A percentile compares a stretch with the other conserved stretches of the same genome.
Conservation (phyloP, 2,113 vertebrate species). For the Thunnus maccoyii region DNA sequence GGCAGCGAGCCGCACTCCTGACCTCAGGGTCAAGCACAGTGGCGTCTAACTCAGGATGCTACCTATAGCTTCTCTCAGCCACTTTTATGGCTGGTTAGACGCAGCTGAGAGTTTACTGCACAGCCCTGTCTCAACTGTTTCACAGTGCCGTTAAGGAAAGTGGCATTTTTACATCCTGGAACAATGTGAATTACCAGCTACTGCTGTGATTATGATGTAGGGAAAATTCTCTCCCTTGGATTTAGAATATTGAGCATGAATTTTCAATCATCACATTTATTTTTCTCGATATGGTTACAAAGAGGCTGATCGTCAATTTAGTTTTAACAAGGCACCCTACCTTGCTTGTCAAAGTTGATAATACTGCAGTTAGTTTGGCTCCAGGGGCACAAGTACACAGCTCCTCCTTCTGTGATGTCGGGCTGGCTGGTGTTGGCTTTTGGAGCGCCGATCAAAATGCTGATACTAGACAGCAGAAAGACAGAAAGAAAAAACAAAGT, state of each 20-base stretch:
- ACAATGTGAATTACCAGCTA: slow-evolving; percentile 15
- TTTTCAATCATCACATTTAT: slow-evolving; percentile 15
- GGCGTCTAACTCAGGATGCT: slow-evolving; percentile 30
- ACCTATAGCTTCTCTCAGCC: slow-evolving; percentile 15
- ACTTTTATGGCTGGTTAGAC: slow-evolving; percentile 54
- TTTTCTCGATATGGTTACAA: neutral
- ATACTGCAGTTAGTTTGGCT: slow-evolving; percentile 73
- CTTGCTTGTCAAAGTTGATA: slow-evolving; percentile 89
- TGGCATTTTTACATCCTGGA: slow-evolving; percentile 51
- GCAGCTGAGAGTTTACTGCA: slow-evolving; percentile 41
- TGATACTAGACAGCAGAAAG: slow-evolving; percentile 77
- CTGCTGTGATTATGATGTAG: slow-evolving; percentile 42
- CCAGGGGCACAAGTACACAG: slow-evolving; percentile 91
- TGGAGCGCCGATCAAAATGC: slow-evolving; percentile 92
- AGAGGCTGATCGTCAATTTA: neutral
- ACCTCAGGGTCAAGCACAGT: slow-evolving; percentile 55
- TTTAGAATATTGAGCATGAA: slow-evolving; percentile 4
- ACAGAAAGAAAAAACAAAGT: slow-evolving; percentile 23
- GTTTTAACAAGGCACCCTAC: slow-evolving; percentile 75
- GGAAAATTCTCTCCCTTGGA: slow-evolving; percentile 26
- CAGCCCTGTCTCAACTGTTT: slow-evolving; percentile 17
- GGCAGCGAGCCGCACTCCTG: slow-evolving; percentile 46
- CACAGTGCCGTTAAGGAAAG: slow-evolving; percentile 8
- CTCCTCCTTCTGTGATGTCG: slow-evolving; percentile 87
- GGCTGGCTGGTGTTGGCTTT: slow-evolving; percentile 91